These are phyloP conservation scores for Discoglossus pictus DNA, from an alignment of 2,797 vertebrate species.

Conservation along the genomic window DNA sequence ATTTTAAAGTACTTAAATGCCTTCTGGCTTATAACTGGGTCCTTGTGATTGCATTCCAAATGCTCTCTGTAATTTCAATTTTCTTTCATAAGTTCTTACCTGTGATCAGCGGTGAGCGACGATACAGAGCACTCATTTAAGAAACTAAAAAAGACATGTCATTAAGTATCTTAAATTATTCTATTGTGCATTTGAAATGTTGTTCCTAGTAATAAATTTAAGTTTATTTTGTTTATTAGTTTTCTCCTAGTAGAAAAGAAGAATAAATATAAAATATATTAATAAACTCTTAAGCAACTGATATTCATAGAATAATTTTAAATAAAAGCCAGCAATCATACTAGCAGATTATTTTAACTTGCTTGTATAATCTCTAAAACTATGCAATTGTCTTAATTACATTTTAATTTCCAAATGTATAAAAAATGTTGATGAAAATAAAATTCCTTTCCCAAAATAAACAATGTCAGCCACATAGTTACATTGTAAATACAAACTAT, in stretches of 20 bases:
- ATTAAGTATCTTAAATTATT: slow-evolving; percentile 51
- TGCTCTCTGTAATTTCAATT: slow-evolving; percentile 53
- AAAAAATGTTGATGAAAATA: too few species aligned
- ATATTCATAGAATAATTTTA: slow-evolving; percentile 6
- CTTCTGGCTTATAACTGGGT: slow-evolving; percentile 46
- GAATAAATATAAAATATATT: slow-evolving; percentile 8
- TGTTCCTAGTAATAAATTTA: slow-evolving; percentile 18
- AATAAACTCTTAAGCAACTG: neutral
- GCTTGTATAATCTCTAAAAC: too few species aligned
- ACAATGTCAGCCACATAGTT: too few species aligned
- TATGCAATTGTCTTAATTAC: too few species aligned
- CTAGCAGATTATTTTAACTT: too few species aligned
- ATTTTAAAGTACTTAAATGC: slow-evolving; percentile 51
- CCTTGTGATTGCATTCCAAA: slow-evolving; percentile 52
- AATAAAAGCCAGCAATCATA: too few species aligned
- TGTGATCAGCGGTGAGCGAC: slow-evolving; percentile 51
- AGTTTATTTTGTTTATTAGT: slow-evolving; percentile 35
- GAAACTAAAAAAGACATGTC: slow-evolving; percentile 48
- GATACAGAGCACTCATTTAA: slow-evolving; percentile 50
- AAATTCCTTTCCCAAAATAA: too few species aligned
- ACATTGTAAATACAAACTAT: too few species aligned
- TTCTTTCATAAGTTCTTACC: slow-evolving; percentile 53
- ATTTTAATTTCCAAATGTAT: too few species aligned
- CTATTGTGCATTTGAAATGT: slow-evolving; percentile 48
- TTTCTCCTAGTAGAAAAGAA: slow-evolving; percentile 12